Evolutionary conservation across 2,888 invertebrate species (phyloP), one percentile per base, ranked within the genome.

Genomic region (Agrotis clavis): DNA sequence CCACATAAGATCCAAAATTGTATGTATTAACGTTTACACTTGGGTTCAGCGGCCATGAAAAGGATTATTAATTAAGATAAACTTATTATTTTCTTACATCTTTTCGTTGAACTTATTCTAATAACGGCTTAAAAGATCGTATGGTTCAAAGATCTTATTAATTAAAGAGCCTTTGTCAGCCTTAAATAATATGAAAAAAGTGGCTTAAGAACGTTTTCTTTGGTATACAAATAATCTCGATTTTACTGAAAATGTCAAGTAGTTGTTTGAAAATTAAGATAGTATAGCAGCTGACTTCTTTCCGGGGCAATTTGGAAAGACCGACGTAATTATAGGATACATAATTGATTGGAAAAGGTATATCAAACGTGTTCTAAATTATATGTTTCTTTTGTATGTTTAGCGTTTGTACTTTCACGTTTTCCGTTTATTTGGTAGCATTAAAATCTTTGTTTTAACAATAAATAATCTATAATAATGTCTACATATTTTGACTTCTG

Each of bases 141-240:
- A 16, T 74, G 11, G 74, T 54, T 74, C 35, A 35, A 62, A 6
- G 30, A 47, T 0, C 7, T 48, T n/a, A 47, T 47, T 41, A 41
- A 16, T 19, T 4, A 18, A 41, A 64, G 47, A 11, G 53, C 11
- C 14, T 63, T 63, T 74, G 16, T 35, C 14, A 18, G 21, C 4
- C 25, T 1, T 25, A 18, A 41, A 48, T 35, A 41, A 48, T 14
- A 21, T 41, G 35, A 3, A 54, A 48, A 41, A 41, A 47, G 18
- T 62, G 19, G 2, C 11, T 18, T 74, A 41, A 16, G 7, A 30
- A 18, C 2, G 9, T 30, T 60, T 50, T 45, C 13, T 21, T 41
- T 65, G 13, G 35, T 61, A 47, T 13, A 35, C 5, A 50, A 14
- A 68, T 47, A 50, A 45, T 19, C 30, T 59, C 18, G 21, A 72